Percentiles rank a stretch among this genome's conserved stretches.
Evolutionary conservation across 2,888 invertebrate species (phyloP).

Genomic region (Orthonevra nobilis): DNA sequence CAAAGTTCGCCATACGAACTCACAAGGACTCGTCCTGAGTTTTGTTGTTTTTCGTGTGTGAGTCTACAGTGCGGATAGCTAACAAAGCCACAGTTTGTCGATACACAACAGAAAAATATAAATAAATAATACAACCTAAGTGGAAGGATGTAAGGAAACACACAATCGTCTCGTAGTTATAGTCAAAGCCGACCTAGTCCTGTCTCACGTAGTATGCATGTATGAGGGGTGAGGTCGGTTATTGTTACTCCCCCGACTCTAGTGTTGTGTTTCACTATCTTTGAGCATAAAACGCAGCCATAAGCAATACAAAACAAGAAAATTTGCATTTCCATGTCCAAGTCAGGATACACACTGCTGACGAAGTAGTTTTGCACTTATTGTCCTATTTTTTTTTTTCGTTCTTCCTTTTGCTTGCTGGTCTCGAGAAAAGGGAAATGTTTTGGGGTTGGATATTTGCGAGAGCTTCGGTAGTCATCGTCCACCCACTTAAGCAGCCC

Average conservation of each 20-base stretch:
- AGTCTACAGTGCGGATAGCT: conserved; percentile 12
- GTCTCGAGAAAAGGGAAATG: too few relatives aligned
- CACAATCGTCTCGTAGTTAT: conserved; percentile 17
- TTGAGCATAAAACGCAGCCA: conserved; percentile 67
- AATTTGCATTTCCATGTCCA: conserved; percentile 66
- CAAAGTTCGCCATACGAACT: conserved; percentile 16
- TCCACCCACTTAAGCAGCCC: too few relatives aligned
- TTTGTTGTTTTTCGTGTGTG: conserved; percentile 33
- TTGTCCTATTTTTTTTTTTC: conserved; percentile 15
- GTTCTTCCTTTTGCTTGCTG: conserved; percentile 15
- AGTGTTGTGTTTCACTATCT: conserved; percentile 25
- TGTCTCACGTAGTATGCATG: too few relatives aligned
- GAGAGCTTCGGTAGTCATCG: not conserved
- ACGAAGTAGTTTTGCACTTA: conserved; percentile 63
- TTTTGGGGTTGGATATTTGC: not conserved
- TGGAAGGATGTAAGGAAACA: conserved; percentile 55
- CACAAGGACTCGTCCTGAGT: not conserved
- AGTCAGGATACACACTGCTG: conserved; percentile 62
- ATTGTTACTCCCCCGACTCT: not conserved
- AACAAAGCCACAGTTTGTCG: conserved; percentile 67
- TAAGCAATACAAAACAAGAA: conserved; percentile 70
- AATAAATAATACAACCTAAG: conserved; percentile 64
- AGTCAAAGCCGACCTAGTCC: conserved; percentile 31
- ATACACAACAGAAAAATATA: conserved; percentile 66
- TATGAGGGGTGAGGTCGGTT: too few relatives aligned